phyloP scores from a whole-genome alignment of 2,888 invertebrate genomes.

The Achlya flavicornis region DNA sequence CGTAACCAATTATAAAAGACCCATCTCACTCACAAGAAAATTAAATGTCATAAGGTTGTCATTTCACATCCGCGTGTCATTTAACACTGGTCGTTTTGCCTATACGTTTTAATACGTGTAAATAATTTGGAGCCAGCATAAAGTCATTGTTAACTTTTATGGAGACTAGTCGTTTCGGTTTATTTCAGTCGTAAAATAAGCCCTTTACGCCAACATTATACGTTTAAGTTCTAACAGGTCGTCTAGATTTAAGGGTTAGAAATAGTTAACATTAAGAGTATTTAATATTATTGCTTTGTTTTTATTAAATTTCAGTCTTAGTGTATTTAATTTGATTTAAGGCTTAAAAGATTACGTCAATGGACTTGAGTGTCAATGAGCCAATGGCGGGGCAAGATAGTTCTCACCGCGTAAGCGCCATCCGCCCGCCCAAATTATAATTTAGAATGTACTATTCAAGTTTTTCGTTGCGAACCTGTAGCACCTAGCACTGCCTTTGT shows the following conservation, averaged over 20 bases:
- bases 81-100: not conserved
- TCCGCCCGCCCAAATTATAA: no score
- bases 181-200: not conserved
- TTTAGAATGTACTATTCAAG: no score
- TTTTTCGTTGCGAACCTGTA: no score
- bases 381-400: no score
- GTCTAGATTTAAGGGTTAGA: conserved; percentile 3
- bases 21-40: conserved; percentile 4
- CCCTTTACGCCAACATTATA: conserved; percentile 1
- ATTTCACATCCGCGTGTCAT: not conserved
- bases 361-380: no score
- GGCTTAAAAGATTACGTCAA: no score
- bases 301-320: not conserved
- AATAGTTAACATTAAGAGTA: not conserved
- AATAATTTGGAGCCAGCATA: conserved; percentile 6
- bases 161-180: not conserved
- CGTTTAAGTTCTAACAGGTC: not conserved
- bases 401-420: no score
- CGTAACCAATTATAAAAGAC: not conserved
- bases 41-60: not conserved
- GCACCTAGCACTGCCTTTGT: no score
- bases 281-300: not conserved
- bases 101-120: conserved; percentile 13
- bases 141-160: conserved; percentile 10
- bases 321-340: no score